Conservation (phyloP, 2,888 invertebrate species). For the Heliconius hortense region DNA sequence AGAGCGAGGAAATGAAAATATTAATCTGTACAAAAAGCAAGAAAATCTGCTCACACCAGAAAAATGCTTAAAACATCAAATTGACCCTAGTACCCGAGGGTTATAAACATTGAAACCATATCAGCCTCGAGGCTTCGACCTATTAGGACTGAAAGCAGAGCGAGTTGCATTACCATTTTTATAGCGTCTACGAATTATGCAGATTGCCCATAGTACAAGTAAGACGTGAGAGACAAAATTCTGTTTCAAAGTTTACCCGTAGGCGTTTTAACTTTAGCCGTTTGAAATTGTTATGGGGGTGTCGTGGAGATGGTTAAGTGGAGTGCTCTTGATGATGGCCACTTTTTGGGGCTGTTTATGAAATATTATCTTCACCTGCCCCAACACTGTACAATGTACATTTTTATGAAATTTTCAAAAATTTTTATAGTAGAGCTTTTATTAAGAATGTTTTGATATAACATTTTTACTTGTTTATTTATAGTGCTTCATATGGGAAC, state of each 20-base stretch:
- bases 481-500: too few species aligned
- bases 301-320: conserved; percentile 20
- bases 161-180: conserved; percentile 75
- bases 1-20: too few species aligned
- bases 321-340: conserved; percentile 13
- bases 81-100: conserved; percentile 22
- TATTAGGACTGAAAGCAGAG: conserved; percentile 56
- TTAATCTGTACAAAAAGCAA: background rate
- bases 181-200: conserved; percentile 77
- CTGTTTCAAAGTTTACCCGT: conserved; percentile 25
- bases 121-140: conserved; percentile 45
- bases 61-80: conserved; percentile 9
- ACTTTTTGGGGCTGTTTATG: background rate
- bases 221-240: conserved; percentile 49
- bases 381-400: background rate
- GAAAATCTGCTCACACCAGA: background rate
- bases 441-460: background rate
- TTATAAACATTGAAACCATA: conserved; percentile 29
- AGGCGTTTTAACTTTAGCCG: conserved; percentile 26
- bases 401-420: background rate
- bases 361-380: background rate
- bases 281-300: conserved; percentile 23
- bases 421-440: background rate
- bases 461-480: background rate
- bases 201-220: conserved; percentile 66